A percentile compares a stretch with the other conserved stretches of the same genome.
Conservation (phyloP, 2,797 vertebrate species). For the Astyanax mexicanus region DNA sequence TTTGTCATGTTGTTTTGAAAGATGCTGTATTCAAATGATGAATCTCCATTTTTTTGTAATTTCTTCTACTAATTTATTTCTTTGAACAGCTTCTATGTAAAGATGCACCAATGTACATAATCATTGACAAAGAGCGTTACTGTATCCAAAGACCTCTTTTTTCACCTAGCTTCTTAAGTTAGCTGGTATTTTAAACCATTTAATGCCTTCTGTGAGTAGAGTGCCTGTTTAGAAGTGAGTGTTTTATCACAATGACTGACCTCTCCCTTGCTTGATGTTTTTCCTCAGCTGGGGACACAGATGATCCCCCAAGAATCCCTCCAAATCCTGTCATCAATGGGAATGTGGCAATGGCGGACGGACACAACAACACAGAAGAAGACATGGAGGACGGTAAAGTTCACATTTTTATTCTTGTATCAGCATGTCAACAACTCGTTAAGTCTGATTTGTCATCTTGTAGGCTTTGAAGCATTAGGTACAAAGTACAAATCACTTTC, state of each 20-base stretch:
- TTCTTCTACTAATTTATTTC: too few relatives aligned
- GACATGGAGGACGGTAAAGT: constrained; percentile 97
- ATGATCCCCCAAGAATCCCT: constrained; percentile 98
- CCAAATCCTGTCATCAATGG: constrained; percentile 98
- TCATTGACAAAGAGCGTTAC: too few relatives aligned
- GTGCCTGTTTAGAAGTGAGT: too few relatives aligned
- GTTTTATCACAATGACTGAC: not conserved
- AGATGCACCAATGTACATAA: too few relatives aligned
- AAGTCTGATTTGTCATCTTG: not conserved
- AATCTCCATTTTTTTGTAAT: too few relatives aligned
- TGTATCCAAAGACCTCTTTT: too few relatives aligned
- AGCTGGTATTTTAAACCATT: too few relatives aligned
- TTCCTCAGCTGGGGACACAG: constrained; percentile 91
- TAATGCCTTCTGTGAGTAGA: too few relatives aligned
- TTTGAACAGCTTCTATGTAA: too few relatives aligned
- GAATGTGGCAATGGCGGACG: constrained; percentile 95
- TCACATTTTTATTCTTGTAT: not conserved
- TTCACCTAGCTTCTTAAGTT: too few relatives aligned
- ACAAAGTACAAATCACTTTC: not conserved
- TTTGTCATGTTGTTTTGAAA: too few relatives aligned
- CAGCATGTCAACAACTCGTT: not conserved
- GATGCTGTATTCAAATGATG: too few relatives aligned
- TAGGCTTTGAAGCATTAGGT: not conserved
- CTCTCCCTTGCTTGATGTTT: not conserved
- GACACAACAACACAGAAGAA: constrained; percentile 96